phyloP scores from a whole-genome alignment of 2,113 vertebrate genomes.

The Pluvianellus socialis region DNA sequence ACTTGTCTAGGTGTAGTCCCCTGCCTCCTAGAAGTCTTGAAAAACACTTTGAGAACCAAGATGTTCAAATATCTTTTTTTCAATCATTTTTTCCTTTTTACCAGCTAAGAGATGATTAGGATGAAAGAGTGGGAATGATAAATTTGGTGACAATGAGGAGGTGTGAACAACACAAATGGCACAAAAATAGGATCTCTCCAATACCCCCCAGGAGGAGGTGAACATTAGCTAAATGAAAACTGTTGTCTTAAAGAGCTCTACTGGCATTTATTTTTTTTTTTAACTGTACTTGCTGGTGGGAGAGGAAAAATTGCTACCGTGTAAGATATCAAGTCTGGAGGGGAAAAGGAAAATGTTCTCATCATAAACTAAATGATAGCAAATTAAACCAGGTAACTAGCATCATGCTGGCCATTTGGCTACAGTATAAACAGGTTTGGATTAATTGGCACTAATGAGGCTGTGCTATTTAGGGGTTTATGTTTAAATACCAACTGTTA shows the following conservation, averaged over 20 bases:
- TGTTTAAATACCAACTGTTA: background rate
- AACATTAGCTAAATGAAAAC: background rate
- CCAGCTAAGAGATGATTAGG: background rate
- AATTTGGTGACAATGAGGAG: background rate
- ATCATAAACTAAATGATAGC: background rate
- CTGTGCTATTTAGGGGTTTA: background rate
- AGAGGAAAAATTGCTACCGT: background rate
- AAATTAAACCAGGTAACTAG: background rate
- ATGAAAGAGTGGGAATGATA: background rate
- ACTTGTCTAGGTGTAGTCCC: background rate
- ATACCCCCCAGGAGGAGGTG: background rate
- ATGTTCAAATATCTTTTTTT: fast-evolving
- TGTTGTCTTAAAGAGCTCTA: background rate
- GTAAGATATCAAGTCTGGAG: background rate
- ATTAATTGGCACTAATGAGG: background rate
- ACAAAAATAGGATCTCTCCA: background rate
- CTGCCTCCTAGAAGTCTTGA: background rate
- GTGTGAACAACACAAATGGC: background rate
- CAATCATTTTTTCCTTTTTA: background rate
- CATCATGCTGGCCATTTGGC: background rate
- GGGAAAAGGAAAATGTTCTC: background rate
- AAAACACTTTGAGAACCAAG: background rate
- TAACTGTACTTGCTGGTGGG: fast-evolving
- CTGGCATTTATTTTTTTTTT: background rate
- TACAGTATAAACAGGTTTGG: background rate